Percentiles rank a stretch among this genome's conserved stretches.
Conservation (phyloP, 1,140 invertebrate species). For the Drosophila dunni region DNA sequence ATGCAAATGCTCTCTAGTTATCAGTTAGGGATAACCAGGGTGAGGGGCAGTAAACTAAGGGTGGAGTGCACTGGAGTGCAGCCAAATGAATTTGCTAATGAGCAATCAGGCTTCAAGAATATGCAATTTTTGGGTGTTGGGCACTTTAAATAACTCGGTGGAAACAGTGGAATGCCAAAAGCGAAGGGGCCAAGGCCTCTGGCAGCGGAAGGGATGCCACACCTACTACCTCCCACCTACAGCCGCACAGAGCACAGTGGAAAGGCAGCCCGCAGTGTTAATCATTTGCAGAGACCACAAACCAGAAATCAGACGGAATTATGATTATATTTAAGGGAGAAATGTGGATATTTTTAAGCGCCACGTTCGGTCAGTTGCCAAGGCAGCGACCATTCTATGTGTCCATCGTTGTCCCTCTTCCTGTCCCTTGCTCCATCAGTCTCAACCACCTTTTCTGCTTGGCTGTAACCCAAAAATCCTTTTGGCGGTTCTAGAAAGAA, state of each 20-base stretch:
- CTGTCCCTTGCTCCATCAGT: background rate
- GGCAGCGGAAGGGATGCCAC: conserved; percentile 10
- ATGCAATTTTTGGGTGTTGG: conserved; percentile 42
- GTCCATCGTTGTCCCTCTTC: background rate
- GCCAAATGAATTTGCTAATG: conserved; percentile 80
- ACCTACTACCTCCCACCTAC: background rate
- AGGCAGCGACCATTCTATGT: conserved; percentile 43
- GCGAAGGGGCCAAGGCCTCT: background rate
- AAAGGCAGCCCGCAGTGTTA: conserved; percentile 49
- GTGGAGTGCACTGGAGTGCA: conserved; percentile 62
- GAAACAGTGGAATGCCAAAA: conserved; percentile 20
- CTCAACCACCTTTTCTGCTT: conserved; percentile 35
- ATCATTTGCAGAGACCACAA: conserved; percentile 69
- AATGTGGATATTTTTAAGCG: conserved; percentile 60
- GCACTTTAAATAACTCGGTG: conserved; percentile 52
- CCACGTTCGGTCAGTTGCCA: conserved; percentile 63
- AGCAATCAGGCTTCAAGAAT: conserved; percentile 77
- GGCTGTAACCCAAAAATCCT: conserved; percentile 58
- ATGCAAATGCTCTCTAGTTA: conserved; percentile 41
- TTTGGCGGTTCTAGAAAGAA: conserved; percentile 61
- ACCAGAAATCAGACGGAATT: conserved; percentile 67
- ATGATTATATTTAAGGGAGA: conserved; percentile 72
- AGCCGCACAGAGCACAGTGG: too few species aligned
- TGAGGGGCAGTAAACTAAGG: conserved; percentile 11
- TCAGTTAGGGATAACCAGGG: conserved; percentile 20